phyloP scores from a whole-genome alignment of 2,113 vertebrate species.

The Halcyon malimbica region DNA sequence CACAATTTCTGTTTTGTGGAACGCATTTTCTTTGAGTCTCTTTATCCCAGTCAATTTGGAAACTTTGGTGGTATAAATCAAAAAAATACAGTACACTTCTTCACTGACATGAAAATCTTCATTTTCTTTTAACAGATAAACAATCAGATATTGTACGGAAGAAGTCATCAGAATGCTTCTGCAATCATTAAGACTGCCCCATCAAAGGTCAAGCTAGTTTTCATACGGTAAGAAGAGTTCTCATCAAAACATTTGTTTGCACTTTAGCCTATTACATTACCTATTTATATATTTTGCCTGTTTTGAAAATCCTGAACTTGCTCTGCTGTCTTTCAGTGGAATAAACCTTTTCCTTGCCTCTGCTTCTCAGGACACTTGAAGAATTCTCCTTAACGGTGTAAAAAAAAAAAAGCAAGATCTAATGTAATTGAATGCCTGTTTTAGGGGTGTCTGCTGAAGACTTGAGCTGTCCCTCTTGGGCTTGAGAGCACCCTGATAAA shows the following conservation, averaged over 20 bases:
- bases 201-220: conserved; percentile 89
- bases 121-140: conserved; percentile 84
- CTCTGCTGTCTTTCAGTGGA: neutral
- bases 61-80: neutral
- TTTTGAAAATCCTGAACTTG: neutral
- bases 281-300: neutral
- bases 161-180: conserved; percentile 97
- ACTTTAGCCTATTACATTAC: neutral
- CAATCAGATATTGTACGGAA: conserved; percentile 91
- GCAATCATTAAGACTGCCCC: conserved; percentile 93
- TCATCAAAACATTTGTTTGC: neutral
- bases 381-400: neutral
- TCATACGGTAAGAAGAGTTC: conserved; percentile 87
- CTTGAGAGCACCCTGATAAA: neutral
- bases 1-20: neutral
- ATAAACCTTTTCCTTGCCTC: neutral
- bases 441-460: neutral
- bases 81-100: neutral
- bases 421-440: neutral
- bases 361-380: neutral
- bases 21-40: neutral
- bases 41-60: neutral
- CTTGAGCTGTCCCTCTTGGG: neutral
- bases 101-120: neutral
- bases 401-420: neutral